Evolutionary conservation across 2,888 invertebrate genomes (phyloP).

Genomic region (Ceraclea dissimilis): DNA sequence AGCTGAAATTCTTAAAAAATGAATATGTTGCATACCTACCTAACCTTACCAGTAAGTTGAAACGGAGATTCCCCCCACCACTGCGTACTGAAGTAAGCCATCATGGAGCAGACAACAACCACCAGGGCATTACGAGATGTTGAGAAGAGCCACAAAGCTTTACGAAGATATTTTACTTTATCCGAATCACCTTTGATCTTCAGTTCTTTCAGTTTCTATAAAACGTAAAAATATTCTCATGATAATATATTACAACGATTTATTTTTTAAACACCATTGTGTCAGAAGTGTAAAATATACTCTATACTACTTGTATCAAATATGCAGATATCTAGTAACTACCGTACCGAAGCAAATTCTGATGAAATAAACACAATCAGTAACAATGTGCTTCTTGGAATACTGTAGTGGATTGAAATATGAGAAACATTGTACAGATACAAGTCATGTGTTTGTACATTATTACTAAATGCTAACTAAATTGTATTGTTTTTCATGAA

Average conservation of each 20-base stretch:
- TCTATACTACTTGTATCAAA: too few relatives aligned
- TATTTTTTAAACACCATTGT: background rate
- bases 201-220: slow-evolving; percentile 67
- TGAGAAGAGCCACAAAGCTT: slow-evolving; percentile 66
- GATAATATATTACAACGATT: background rate
- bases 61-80: slow-evolving; percentile 53
- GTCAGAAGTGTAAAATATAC: background rate
- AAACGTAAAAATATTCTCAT: slow-evolving; percentile 16
- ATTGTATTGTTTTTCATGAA: too few relatives aligned
- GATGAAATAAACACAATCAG: too few relatives aligned
- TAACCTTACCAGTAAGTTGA: slow-evolving; percentile 65
- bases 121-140: slow-evolving; percentile 80
- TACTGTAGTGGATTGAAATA: too few relatives aligned
- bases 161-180: slow-evolving; percentile 41
- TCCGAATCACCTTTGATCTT: slow-evolving; percentile 41
- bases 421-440: background rate
- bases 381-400: too few relatives aligned
- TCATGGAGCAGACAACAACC: slow-evolving; percentile 63
- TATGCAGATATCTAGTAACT: too few relatives aligned
- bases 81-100: slow-evolving; percentile 55
- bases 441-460: background rate
- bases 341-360: too few relatives aligned
- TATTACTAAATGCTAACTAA: too few relatives aligned
- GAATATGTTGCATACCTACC: slow-evolving; percentile 32
- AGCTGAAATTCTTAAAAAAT: too few relatives aligned